These are phyloP conservation scores for Patella depressa DNA, from an alignment of 2,888 invertebrate genomes.

Conservation along the genomic window DNA sequence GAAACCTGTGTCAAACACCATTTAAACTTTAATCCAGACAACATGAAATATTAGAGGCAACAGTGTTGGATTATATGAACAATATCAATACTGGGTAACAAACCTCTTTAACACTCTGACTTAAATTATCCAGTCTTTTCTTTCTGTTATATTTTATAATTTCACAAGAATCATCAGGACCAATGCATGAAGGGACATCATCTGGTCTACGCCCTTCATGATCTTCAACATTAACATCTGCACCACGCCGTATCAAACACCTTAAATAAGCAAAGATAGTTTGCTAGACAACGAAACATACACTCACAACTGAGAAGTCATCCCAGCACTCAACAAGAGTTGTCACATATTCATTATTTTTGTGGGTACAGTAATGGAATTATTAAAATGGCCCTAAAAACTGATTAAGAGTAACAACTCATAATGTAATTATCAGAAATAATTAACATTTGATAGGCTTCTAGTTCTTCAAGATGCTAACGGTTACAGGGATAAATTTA, in stretches of 20 bases:
- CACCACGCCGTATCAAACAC: slow-evolving; percentile 60
- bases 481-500: too few relatives aligned
- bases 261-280: slow-evolving; percentile 36
- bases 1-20: too few relatives aligned
- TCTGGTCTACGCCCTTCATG: slow-evolving; percentile 57
- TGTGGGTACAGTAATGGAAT: too few relatives aligned
- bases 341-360: too few relatives aligned
- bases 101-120: slow-evolving; percentile 38
- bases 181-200: slow-evolving; percentile 42
- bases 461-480: too few relatives aligned
- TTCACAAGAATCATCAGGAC: slow-evolving; percentile 52
- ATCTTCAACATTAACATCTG: slow-evolving; percentile 64
- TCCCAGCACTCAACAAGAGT: too few relatives aligned
- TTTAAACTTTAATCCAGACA: not conserved
- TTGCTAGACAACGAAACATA: too few relatives aligned
- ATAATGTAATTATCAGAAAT: too few relatives aligned
- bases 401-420: too few relatives aligned
- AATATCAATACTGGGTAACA: not conserved
- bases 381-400: too few relatives aligned
- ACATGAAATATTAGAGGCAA: not conserved
- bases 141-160: slow-evolving; percentile 41
- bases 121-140: slow-evolving; percentile 35
- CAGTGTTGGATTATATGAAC: not conserved
- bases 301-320: too few relatives aligned
- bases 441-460: too few relatives aligned